A percentile compares a stretch with the other conserved stretches of the same genome.
phyloP scores from a whole-genome alignment of 2,888 invertebrate genomes.

The Antitype chi region DNA sequence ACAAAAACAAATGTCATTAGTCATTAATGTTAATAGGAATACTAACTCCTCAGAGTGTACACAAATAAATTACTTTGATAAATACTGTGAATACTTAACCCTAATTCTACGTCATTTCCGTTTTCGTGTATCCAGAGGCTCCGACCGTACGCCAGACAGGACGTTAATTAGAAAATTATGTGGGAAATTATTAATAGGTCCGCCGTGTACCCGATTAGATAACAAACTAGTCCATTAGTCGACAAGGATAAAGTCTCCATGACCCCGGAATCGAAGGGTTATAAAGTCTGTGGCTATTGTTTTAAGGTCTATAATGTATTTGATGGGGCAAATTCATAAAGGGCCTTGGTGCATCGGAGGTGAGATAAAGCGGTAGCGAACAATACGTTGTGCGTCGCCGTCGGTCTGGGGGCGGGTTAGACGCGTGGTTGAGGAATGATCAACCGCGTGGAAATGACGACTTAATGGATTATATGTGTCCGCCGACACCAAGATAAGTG shows the following conservation, averaged over 20 bases:
- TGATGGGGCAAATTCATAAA: slow-evolving; percentile 72
- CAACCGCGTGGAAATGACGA: slow-evolving; percentile 90
- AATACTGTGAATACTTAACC: slow-evolving; percentile 71
- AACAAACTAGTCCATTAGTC: slow-evolving; percentile 90
- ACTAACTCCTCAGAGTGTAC: slow-evolving; percentile 67
- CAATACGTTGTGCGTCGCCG: slow-evolving; percentile 81
- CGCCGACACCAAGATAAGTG: slow-evolving; percentile 89
- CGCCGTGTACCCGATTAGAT: slow-evolving; percentile 89
- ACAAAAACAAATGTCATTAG: slow-evolving; percentile 80
- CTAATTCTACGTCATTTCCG: slow-evolving; percentile 83
- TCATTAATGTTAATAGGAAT: slow-evolving; percentile 71
- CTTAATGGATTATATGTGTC: slow-evolving; percentile 91
- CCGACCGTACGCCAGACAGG: slow-evolving; percentile 80
- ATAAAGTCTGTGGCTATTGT: slow-evolving; percentile 73
- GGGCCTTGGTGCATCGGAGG: slow-evolving; percentile 77
- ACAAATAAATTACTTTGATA: slow-evolving; percentile 72
- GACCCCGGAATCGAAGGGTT: slow-evolving; percentile 66
- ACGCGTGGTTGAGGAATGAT: slow-evolving; percentile 90
- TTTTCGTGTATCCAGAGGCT: slow-evolving; percentile 79
- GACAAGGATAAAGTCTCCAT: slow-evolving; percentile 80
- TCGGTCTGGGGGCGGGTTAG: slow-evolving; percentile 85
- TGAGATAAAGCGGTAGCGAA: slow-evolving; percentile 88
- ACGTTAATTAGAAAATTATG: slow-evolving; percentile 90
- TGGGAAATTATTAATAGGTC: slow-evolving; percentile 90
- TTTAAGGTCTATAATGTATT: slow-evolving; percentile 80